These are phyloP conservation scores for Eupithecia vulgata DNA, from an alignment of 2,888 invertebrate genomes.

Conservation along the genomic window DNA sequence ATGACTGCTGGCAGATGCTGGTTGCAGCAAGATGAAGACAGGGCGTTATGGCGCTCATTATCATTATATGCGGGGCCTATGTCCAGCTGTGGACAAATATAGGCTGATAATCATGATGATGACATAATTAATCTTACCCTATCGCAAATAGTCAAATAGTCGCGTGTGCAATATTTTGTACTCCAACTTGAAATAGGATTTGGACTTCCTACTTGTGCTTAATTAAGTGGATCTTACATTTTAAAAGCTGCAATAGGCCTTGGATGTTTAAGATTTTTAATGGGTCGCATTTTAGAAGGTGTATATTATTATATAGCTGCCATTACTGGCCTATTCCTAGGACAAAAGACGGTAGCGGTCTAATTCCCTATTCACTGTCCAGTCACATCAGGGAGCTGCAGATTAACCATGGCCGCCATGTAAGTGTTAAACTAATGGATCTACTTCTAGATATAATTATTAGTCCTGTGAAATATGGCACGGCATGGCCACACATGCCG, in stretches of 20 bases:
- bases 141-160: neutral
- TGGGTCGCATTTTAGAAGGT: neutral
- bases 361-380: neutral
- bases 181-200: neutral
- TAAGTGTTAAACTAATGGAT: neutral
- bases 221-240: slow-evolving; percentile 1
- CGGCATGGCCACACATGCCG: neutral
- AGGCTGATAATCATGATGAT: too few species aligned
- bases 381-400: neutral
- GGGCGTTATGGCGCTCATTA: too few species aligned
- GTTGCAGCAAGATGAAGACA: too few species aligned
- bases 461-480: neutral
- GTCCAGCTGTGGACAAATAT: too few species aligned
- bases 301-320: too few species aligned
- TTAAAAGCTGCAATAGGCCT: neutral
- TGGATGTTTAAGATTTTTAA: neutral
- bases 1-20: too few species aligned
- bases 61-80: too few species aligned
- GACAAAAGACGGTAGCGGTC: neutral
- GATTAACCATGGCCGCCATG: neutral
- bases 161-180: neutral
- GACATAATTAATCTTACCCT: neutral
- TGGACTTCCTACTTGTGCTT: neutral
- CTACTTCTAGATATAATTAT: neutral
- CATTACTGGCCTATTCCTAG: too few species aligned